These are phyloP conservation scores for Rhorus exstirpatorius DNA, from an alignment of 2,888 invertebrate species.

Conservation along the genomic window DNA sequence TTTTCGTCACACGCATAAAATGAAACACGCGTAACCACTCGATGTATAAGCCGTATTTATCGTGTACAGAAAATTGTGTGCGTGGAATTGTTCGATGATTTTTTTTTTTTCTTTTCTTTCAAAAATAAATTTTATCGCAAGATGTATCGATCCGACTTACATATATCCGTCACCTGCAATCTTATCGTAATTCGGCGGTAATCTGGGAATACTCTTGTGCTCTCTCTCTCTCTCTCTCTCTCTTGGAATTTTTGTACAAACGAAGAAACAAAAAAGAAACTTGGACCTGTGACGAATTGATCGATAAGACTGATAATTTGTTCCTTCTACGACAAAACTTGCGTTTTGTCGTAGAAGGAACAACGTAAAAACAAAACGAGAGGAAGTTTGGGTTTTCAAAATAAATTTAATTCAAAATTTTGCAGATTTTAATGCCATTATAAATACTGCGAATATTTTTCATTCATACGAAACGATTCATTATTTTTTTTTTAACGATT, in stretches of 20 bases:
- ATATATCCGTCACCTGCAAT: constrained; percentile 29
- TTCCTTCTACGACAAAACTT: constrained; percentile 4
- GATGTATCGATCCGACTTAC: constrained; percentile 32
- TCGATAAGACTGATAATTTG: constrained; percentile 46
- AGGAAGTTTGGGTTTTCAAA: not conserved
- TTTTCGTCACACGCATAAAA: too few relatives aligned
- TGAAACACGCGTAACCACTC: too few relatives aligned
- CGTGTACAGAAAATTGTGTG: not conserved
- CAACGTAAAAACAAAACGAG: not conserved
- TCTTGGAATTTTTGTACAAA: constrained; percentile 37
- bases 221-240: constrained; percentile 14
- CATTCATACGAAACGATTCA: too few relatives aligned
- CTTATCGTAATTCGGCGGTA: constrained; percentile 65
- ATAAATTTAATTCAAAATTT: too few relatives aligned
- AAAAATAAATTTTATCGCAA: constrained; percentile 45
- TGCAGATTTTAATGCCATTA: too few relatives aligned
- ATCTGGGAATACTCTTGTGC: constrained; percentile 46
- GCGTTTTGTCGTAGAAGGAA: not conserved
- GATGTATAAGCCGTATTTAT: not conserved
- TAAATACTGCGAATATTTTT: too few relatives aligned
- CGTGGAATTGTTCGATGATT: not conserved
- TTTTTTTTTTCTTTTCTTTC: not conserved
- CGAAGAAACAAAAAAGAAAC: constrained; percentile 13
- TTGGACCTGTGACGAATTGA: constrained; percentile 58
- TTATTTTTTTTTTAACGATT: too few relatives aligned